These are phyloP conservation scores for Himalopsyche anomala DNA, from an alignment of 2,888 invertebrate species.

Conservation along the genomic window DNA sequence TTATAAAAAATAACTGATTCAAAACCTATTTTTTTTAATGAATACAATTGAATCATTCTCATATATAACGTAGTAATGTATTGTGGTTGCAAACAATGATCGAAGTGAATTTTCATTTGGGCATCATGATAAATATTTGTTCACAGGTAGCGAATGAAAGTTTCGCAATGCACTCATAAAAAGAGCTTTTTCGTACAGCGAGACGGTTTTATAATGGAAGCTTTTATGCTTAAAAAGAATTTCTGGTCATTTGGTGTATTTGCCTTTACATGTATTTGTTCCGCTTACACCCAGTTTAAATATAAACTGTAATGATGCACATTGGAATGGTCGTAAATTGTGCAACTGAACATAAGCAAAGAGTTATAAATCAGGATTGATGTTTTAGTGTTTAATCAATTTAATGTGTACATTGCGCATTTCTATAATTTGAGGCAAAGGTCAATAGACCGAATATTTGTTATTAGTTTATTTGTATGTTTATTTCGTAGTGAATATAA, in stretches of 20 bases:
- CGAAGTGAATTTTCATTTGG: too few species aligned
- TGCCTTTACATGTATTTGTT: conserved; percentile 47
- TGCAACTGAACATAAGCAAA: conserved; percentile 49
- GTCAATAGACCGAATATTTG: too few species aligned
- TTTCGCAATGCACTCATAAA: not conserved
- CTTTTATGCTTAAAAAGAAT: conserved; percentile 43
- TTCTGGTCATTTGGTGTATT: conserved; percentile 43
- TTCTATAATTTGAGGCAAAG: not conserved
- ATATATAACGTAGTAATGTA: too few species aligned
- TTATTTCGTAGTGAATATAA: too few species aligned
- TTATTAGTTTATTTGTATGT: too few species aligned
- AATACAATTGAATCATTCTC: too few species aligned
- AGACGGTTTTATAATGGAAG: not conserved
- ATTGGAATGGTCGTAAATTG: conserved; percentile 42
- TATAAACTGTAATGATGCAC: conserved; percentile 50
- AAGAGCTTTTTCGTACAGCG: conserved; percentile 6
- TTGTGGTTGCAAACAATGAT: too few species aligned
- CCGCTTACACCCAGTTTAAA: conserved; percentile 44
- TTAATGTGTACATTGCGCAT: not conserved
- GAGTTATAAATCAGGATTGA: conserved; percentile 26
- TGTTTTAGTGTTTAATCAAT: conserved; percentile 8
- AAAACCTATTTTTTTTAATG: too few species aligned
- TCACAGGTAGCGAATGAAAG: too few species aligned
- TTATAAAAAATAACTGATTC: too few species aligned
- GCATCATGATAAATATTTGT: too few species aligned